These are phyloP conservation scores for Hylomyscus alleni DNA, from an alignment of 2,797 vertebrate species.

Conservation along the genomic window DNA sequence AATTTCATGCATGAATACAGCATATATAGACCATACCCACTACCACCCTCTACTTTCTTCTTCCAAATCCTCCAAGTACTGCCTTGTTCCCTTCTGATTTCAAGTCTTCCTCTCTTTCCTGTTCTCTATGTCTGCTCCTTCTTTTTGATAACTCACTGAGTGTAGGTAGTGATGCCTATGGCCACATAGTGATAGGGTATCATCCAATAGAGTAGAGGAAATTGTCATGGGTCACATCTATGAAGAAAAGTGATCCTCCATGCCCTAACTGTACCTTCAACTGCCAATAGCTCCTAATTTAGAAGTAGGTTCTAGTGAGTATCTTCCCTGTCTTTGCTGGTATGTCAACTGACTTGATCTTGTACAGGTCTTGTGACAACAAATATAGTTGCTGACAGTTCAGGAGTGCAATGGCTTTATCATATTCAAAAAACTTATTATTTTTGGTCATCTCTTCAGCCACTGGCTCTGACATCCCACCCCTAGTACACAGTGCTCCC, in stretches of 20 bases:
- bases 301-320: not conserved
- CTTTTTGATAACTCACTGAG: not conserved
- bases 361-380: not conserved
- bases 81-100: not conserved
- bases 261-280: not conserved
- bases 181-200: not conserved
- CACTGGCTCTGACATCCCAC: no score
- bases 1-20: not conserved
- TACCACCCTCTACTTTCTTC: not conserved
- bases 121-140: not conserved
- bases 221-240: not conserved
- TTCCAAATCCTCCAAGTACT: not conserved
- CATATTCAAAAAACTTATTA: not conserved
- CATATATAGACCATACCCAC: not conserved
- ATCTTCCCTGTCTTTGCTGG: not conserved
- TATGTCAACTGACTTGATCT: not conserved
- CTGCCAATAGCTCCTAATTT: not conserved
- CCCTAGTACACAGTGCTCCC: not conserved
- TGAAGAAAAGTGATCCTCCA: not conserved
- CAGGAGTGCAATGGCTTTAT: not conserved
- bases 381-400: not conserved
- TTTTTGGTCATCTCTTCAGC: no score
- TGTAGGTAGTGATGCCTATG: not conserved
- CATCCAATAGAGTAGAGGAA: no score
- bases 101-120: not conserved